phyloP scores from a whole-genome alignment of 2,113 vertebrate species.

The Lota lota region DNA sequence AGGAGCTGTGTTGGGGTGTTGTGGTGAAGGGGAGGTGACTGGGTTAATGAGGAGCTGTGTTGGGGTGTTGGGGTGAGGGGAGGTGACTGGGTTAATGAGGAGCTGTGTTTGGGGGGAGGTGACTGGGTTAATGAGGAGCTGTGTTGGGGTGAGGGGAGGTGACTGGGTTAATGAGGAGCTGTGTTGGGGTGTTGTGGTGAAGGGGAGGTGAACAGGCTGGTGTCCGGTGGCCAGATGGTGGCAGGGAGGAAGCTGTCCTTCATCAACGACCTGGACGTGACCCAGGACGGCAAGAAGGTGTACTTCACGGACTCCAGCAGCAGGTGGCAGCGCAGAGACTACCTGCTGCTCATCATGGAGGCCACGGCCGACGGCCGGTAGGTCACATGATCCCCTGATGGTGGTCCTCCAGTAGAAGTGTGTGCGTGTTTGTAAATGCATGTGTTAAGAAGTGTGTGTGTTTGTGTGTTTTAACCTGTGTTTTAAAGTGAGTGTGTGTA shows the following conservation, averaged over 20 bases:
- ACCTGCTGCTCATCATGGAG: slow-evolving; percentile 86
- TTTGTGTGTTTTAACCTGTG: too few relatives aligned
- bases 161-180: background rate
- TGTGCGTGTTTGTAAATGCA: too few relatives aligned
- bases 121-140: background rate
- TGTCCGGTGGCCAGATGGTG: slow-evolving; percentile 76
- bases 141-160: slow-evolving; percentile 7
- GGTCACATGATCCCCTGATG: slow-evolving; percentile 1
- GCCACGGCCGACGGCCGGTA: slow-evolving; percentile 91
- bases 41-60: background rate
- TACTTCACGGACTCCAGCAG: slow-evolving; percentile 96
- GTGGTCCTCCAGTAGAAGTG: background rate
- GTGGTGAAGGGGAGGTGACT: background rate
- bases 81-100: too few relatives aligned
- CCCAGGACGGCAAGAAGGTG: slow-evolving; percentile 88
- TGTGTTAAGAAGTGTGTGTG: too few relatives aligned
- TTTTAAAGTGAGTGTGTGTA: too few relatives aligned
- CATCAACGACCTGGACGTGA: slow-evolving; percentile 89
- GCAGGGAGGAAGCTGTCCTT: slow-evolving; percentile 87
- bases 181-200: slow-evolving; percentile 13
- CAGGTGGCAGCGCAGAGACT: slow-evolving; percentile 92
- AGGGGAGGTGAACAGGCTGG: slow-evolving; percentile 80
- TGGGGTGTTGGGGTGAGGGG: background rate
- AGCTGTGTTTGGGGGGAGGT: too few relatives aligned
- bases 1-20: background rate